phyloP scores from a whole-genome alignment of 2,888 invertebrate species.

The Cephonodes hylas region DNA sequence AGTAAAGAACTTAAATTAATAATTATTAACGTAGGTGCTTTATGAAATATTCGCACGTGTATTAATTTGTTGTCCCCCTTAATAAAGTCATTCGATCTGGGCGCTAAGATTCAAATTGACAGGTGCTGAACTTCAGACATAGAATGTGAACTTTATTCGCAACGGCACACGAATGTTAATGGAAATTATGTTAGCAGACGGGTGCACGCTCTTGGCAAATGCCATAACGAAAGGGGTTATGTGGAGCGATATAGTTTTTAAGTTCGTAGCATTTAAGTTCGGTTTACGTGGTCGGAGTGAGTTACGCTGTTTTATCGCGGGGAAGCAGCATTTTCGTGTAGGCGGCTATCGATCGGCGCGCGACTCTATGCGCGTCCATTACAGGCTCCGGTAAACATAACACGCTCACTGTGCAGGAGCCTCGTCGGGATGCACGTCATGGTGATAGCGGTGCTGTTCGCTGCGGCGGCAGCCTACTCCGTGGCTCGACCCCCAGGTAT shows the following conservation, averaged over 20 bases:
- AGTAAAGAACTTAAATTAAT: neutral
- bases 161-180: constrained; percentile 29
- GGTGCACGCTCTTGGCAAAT: constrained; percentile 16
- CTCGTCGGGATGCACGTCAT: constrained; percentile 49
- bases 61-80: too few species aligned
- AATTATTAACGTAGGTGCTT: too few species aligned
- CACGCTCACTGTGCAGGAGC: constrained; percentile 33
- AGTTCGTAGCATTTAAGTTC: neutral
- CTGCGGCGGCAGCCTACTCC: constrained; percentile 48
- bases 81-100: neutral
- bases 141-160: constrained; percentile 27
- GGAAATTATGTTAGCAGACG: constrained; percentile 23
- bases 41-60: neutral
- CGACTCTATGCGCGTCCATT: constrained; percentile 51
- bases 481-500: constrained; percentile 57
- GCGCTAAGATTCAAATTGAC: constrained; percentile 19
- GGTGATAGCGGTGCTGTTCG: constrained; percentile 43
- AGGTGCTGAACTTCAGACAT: constrained; percentile 19
- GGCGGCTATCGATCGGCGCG: constrained; percentile 77
- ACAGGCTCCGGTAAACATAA: constrained; percentile 52
- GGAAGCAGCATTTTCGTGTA: constrained; percentile 54
- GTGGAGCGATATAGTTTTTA: neutral
- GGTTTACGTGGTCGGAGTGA: constrained; percentile 7
- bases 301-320: constrained; percentile 33
- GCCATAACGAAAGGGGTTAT: neutral